These are phyloP conservation scores for Siniperca chuatsi DNA, from an alignment of 2,113 vertebrate genomes.

Conservation along the genomic window DNA sequence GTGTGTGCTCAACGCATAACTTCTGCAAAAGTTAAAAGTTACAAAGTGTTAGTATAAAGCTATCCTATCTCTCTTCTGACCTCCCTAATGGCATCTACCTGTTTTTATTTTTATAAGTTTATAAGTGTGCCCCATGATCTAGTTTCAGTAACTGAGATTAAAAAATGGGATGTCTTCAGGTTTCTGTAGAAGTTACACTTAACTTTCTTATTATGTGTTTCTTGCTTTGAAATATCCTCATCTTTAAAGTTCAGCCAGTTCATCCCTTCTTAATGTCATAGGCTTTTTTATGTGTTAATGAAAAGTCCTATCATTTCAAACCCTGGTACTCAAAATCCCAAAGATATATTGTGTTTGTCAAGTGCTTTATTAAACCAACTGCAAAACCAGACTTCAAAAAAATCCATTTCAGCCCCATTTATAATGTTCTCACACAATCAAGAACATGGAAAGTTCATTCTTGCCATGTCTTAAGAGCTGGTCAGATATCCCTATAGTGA, in stretches of 20 bases:
- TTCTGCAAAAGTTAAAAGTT: background rate
- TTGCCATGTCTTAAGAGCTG: slow-evolving; percentile 25
- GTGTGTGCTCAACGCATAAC: background rate
- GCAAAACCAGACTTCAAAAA: slow-evolving; percentile 31
- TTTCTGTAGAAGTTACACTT: background rate
- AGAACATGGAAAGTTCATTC: slow-evolving; percentile 43
- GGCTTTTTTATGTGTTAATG: slow-evolving; percentile 25
- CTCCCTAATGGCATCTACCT: background rate
- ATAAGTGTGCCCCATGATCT: background rate
- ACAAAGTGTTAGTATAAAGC: background rate
- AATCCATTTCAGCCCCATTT: slow-evolving; percentile 31
- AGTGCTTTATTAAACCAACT: slow-evolving; percentile 47
- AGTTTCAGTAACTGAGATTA: background rate
- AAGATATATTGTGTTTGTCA: slow-evolving; percentile 46
- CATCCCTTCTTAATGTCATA: background rate
- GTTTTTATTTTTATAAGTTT: background rate
- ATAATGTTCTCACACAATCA: slow-evolving; percentile 41
- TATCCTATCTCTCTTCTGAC: background rate
- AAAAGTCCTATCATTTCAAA: slow-evolving; percentile 43
- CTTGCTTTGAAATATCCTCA: slow-evolving; percentile 12
- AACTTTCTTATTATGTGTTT: background rate
- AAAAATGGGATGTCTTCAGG: background rate
- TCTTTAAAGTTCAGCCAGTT: slow-evolving; percentile 29
- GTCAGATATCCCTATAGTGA: slow-evolving; percentile 49
- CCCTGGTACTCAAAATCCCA: slow-evolving; percentile 12